Base-by-base conservation (phyloP, 2,797 vertebrate species). In the Acomys russatus region DNA sequence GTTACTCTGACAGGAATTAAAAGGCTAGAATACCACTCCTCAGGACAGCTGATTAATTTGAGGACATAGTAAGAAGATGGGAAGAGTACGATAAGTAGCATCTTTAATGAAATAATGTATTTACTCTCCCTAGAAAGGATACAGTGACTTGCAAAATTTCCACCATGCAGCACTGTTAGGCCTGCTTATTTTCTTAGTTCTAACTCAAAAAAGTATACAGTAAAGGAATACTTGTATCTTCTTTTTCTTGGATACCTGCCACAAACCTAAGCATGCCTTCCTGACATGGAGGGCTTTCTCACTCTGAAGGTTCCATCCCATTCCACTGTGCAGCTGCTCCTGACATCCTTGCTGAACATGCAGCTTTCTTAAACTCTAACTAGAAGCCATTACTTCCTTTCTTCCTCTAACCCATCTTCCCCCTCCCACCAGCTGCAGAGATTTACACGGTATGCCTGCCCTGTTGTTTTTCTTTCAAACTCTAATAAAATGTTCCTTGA, bases 401-500 rank as follows among this genome's bases (percentile, higher is more conserved):
- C 17, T 38, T 73, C 68, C 70, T 59, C 25, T 61, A 35, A 12
- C 35, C n/a, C 70, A 74, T 30, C 85, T 74, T n/a, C n/a, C 54
- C 73, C 70, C 54, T 88, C 54, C 54, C 56, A 61, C 86, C 86
- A 88, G 86, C 70, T 88, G n/a, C 54, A 44, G 70, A 38, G 54
- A 61, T 88, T 74, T 74, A 44, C 54, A 38, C 54, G 20, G n/a
- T 3, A 59, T 74, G 54, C 25, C 54, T 88, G 25, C 9, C 35
- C 86, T 44, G 70, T 59, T 88, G 86, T 88, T 73, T 88, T 59
- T 87, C 68, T 87, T 73, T 38, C 23, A 73, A 38, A 88, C 54
- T 88, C 14, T 38, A 88, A 88, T 88, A 74, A 74, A 88, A 44
- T 61, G 35, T 30, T 88, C 86, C 70, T 73, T 61, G 54, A 74